Conservation (phyloP, 1,140 invertebrate species). For the Drosophila obscura region DNA sequence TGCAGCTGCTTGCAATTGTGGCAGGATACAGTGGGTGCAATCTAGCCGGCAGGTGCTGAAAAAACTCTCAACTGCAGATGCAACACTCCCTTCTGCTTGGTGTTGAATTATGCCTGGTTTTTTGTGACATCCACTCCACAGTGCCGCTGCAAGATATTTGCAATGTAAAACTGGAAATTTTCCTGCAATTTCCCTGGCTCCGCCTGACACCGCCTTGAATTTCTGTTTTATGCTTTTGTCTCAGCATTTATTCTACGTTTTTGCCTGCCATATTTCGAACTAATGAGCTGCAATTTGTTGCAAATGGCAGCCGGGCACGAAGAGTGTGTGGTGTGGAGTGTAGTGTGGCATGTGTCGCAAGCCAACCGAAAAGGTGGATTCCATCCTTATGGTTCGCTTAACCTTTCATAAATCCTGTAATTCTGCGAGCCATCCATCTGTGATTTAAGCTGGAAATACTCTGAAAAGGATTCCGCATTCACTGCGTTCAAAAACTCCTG, state of each 20-base stretch:
- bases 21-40: conserved; percentile 19
- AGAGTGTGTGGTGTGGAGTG: neutral
- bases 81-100: too few species aligned
- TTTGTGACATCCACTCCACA: conserved; percentile 11
- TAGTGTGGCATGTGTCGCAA: conserved; percentile 55
- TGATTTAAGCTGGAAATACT: too few species aligned
- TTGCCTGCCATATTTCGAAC: conserved; percentile 52
- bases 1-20: conserved; percentile 53
- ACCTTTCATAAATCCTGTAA: neutral
- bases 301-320: conserved; percentile 52
- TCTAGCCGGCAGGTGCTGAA: neutral
- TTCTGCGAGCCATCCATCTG: too few species aligned
- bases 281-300: conserved; percentile 79
- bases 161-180: conserved; percentile 50
- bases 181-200: conserved; percentile 2
- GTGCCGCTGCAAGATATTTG: conserved; percentile 46
- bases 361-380: neutral
- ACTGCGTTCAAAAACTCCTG: too few species aligned
- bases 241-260: conserved; percentile 39
- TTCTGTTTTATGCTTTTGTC: conserved; percentile 66
- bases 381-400: conserved; percentile 1
- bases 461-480: neutral
- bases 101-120: too few species aligned
- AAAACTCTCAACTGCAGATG: too few species aligned
- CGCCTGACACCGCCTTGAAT: conserved; percentile 36